Evolutionary conservation across 2,888 invertebrate genomes (phyloP).

Genomic region (Amiota communis): DNA sequence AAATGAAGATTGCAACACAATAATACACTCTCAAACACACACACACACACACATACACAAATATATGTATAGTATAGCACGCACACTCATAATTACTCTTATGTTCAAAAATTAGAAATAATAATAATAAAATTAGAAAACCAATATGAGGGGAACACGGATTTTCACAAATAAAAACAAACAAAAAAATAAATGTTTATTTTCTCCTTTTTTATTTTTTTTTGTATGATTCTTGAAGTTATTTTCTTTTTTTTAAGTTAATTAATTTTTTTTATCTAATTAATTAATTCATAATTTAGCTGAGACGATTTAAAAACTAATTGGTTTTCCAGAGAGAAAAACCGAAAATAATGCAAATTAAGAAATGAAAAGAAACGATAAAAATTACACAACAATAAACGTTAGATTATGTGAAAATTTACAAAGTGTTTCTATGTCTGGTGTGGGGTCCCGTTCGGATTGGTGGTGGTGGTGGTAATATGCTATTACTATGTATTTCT

Average conservation of each 20-base stretch:
- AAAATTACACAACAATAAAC: constrained; percentile 51
- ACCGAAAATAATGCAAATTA: constrained; percentile 33
- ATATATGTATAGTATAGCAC: constrained; percentile 33
- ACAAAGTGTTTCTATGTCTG: constrained; percentile 49
- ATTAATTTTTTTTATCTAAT: constrained; percentile 20
- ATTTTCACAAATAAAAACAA: too few species aligned
- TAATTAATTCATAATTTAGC: constrained; percentile 24
- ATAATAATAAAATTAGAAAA: too few species aligned
- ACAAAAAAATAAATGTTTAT: too few species aligned
- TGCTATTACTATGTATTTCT: too few species aligned
- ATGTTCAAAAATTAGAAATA: constrained; percentile 2
- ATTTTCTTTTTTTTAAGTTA: constrained; percentile 29
- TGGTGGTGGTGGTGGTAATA: neutral
- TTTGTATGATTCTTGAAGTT: neutral
- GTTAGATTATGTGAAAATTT: constrained; percentile 38
- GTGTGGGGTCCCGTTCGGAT: neutral
- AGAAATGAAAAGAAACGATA: constrained; percentile 41
- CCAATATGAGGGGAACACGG: too few species aligned
- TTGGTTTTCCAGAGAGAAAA: constrained; percentile 55
- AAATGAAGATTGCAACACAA: too few species aligned
- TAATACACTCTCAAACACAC: constrained; percentile 24
- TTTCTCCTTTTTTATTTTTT: neutral
- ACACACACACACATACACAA: constrained; percentile 23
- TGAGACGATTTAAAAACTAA: constrained; percentile 69
- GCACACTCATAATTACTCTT: constrained; percentile 46